A percentile compares a stretch with the other conserved stretches of the same genome.
These are phyloP conservation scores for Hippasteria phrygiana DNA, from an alignment of 53 echinoderm and acorn worm species.

Conservation along the genomic window DNA sequence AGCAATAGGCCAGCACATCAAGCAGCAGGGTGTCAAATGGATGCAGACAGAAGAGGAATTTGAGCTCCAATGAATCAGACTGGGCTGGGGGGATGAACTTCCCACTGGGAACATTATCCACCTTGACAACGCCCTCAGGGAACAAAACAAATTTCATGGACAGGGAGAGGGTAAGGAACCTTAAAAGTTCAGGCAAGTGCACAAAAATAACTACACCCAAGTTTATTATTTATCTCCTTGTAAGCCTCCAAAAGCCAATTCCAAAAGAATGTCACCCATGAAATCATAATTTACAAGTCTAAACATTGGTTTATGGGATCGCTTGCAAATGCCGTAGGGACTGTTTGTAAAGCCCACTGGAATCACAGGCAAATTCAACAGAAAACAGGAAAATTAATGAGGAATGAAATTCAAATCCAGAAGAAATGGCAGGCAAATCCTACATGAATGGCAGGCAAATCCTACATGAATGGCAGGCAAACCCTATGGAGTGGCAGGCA, in stretches of 20 bases:
- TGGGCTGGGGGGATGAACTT: not conserved
- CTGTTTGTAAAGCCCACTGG: too few relatives aligned
- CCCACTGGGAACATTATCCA: conserved; percentile 15
- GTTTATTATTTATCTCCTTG: not conserved
- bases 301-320: too few relatives aligned
- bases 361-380: not conserved
- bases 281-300: too few relatives aligned
- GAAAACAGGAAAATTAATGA: not conserved
- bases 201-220: too few relatives aligned
- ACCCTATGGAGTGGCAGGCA: not conserved
- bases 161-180: not conserved
- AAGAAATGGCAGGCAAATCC: not conserved
- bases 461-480: not conserved
- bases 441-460: not conserved
- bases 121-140: conserved; percentile 7
- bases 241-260: too few relatives aligned
- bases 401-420: not conserved
- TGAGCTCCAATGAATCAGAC: conserved; percentile 34
- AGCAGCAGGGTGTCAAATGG: conserved; percentile 12
- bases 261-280: too few relatives aligned
- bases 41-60: conserved; percentile 40
- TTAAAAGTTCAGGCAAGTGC: not conserved
- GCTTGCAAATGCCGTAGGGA: too few relatives aligned
- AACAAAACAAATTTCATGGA: not conserved
- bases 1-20: not conserved